Conservation (phyloP, 2,113 vertebrate species). For the Sander lucioperca region DNA sequence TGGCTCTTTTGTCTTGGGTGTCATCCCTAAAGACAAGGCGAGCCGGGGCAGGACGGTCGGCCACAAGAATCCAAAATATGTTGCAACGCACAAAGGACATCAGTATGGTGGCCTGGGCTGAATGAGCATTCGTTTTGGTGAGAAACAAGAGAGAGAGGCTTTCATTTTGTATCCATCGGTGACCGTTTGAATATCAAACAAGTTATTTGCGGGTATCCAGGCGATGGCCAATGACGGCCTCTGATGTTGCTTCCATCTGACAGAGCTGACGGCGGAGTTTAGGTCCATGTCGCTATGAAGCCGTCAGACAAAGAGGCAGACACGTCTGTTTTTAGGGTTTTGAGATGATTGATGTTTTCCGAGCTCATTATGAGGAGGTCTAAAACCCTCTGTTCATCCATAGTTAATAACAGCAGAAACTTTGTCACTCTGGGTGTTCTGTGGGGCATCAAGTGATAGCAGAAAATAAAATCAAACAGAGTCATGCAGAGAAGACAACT, state of each 20-base stretch:
- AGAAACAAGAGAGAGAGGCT: conserved; percentile 39
- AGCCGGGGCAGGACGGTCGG: conserved; percentile 53
- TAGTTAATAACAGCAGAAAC: conserved; percentile 15
- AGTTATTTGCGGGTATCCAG: conserved; percentile 48
- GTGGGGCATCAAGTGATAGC: background rate
- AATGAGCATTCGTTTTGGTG: conserved; percentile 59
- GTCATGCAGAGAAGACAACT: conserved; percentile 2
- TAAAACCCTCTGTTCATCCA: conserved; percentile 19
- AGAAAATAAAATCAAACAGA: background rate
- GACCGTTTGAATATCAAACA: conserved; percentile 56
- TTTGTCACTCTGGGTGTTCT: conserved; percentile 10
- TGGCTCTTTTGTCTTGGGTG: conserved; percentile 74
- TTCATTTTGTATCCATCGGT: conserved; percentile 40
- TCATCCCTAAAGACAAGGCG: conserved; percentile 53
- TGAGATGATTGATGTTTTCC: conserved; percentile 59
- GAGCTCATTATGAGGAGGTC: conserved; percentile 64
- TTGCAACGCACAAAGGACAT: conserved; percentile 61
- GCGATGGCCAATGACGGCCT: conserved; percentile 45
- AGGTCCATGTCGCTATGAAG: conserved; percentile 39
- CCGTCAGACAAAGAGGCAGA: conserved; percentile 53
- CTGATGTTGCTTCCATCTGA: conserved; percentile 50
- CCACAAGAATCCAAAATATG: conserved; percentile 70
- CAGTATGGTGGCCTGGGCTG: conserved; percentile 59
- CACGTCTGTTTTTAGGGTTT: conserved; percentile 26
- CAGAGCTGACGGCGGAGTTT: conserved; percentile 39